phyloP scores from a whole-genome alignment of 2,113 vertebrate species.

The Himantopus leucocephalus region DNA sequence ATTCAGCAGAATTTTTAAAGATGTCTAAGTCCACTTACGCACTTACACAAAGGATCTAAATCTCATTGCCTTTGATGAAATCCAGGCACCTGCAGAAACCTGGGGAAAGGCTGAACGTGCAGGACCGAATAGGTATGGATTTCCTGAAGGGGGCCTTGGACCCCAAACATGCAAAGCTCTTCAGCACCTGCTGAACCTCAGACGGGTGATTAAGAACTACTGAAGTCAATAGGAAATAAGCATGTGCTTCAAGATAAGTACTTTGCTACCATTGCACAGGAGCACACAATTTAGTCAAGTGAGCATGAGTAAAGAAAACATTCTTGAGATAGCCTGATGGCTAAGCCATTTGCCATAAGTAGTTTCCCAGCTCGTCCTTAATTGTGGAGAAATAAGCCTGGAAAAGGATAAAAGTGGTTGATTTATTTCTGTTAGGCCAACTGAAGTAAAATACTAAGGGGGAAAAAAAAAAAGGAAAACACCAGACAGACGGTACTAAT shows the following conservation, averaged over 20 bases:
- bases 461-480: background rate
- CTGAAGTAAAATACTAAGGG: background rate
- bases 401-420: background rate
- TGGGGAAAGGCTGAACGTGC: background rate
- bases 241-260: background rate
- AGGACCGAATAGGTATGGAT: background rate
- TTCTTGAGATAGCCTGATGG: background rate
- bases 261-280: background rate
- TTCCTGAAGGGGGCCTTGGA: background rate
- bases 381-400: background rate
- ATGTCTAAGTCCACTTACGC: background rate
- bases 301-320: background rate
- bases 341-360: background rate
- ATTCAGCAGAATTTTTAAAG: conserved; percentile 2
- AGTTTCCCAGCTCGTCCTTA: background rate
- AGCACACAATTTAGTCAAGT: background rate
- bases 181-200: background rate
- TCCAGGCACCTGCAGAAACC: background rate
- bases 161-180: background rate
- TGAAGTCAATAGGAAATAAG: background rate
- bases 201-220: background rate
- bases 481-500: background rate
- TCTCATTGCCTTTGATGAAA: background rate
- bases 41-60: background rate
- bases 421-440: background rate